A percentile compares a stretch with the other conserved stretches of the same genome.
These are phyloP conservation scores for Tenthredo mesomela DNA, from an alignment of 2,888 invertebrate genomes.

Conservation along the genomic window DNA sequence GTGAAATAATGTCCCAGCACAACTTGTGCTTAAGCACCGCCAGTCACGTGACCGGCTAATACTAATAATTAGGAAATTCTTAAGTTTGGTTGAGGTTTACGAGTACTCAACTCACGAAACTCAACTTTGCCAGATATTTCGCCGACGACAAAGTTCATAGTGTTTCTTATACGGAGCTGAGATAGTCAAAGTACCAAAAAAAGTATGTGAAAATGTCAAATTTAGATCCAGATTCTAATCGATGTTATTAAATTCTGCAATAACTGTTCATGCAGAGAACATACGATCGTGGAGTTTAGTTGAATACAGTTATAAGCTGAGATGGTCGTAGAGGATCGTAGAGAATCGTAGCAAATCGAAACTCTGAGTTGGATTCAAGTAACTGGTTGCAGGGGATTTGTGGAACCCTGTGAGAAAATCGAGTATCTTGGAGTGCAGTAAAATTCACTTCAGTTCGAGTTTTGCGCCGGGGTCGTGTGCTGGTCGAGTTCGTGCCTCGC, in stretches of 20 bases:
- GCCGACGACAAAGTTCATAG: not conserved
- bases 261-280: not conserved
- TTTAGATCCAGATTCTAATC: not conserved
- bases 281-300: not conserved
- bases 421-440: conserved; percentile 42
- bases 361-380: conserved; percentile 47
- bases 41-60: conserved; percentile 38
- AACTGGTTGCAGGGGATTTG: conserved; percentile 37
- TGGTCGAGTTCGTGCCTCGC: conserved; percentile 60
- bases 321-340: not conserved
- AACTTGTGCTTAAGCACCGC: conserved; percentile 35
- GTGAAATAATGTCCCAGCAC: conserved; percentile 27
- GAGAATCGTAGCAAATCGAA: not conserved
- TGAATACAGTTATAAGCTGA: not conserved
- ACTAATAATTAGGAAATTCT: conserved; percentile 33
- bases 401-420: conserved; percentile 32
- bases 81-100: conserved; percentile 7
- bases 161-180: not conserved
- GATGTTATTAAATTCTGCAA: not conserved
- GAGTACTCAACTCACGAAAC: not conserved
- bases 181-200: not conserved
- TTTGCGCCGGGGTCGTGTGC: conserved; percentile 47
- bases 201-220: not conserved
- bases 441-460: conserved; percentile 52
- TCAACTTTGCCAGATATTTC: not conserved